Base-by-base conservation (phyloP, 2,888 invertebrate species). In the Eurytoma californica region DNA sequence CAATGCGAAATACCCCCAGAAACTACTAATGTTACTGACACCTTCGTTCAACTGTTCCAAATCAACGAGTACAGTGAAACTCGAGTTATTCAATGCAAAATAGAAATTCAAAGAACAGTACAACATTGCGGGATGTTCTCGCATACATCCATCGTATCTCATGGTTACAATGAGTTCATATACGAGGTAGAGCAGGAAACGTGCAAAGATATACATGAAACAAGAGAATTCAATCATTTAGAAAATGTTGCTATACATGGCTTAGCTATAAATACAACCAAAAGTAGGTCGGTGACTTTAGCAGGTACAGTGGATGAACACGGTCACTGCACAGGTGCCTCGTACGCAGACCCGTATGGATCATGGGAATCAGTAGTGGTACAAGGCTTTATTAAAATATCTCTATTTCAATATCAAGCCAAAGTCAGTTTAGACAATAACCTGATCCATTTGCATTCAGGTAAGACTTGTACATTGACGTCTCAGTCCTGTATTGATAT, bases 341-440 rank as follows among this genome's bases (percentile, higher is more conserved):
- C 18, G 5, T 75, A 75, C 18, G 28, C 67, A 14, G 75, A 75
- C 28, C 20, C 67, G 7, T 75, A 55, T 14, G 75, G 75, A 49
- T 24, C 60, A 4, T 75, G 75, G 68, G 53, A 68, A 13, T 49
- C 28, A 0, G 75, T 68, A 4, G 60, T 75, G 3, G 49, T 68
- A 7, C 72, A 72, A 28, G 61, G 51, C 3, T 1, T n/a, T 30
- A 39, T 63, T 0, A 63, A 30, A 16, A 57, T 70, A 49, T 58
- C 70, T 12, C n/a, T 70, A 58, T 4, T 1, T n/a, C 18, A 28
- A 57, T 24, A 69, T 4, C 16, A 9, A 16, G 69, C 69, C 2
- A 18, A 20, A 14, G 47, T 70, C 16, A 24, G n/a, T 28, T 55
- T 28, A 47, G 20, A 61, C 0, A 24, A 47, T 14, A 60, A 69